phyloP scores from a whole-genome alignment of 1,140 invertebrate species.

The Nymphalis io region DNA sequence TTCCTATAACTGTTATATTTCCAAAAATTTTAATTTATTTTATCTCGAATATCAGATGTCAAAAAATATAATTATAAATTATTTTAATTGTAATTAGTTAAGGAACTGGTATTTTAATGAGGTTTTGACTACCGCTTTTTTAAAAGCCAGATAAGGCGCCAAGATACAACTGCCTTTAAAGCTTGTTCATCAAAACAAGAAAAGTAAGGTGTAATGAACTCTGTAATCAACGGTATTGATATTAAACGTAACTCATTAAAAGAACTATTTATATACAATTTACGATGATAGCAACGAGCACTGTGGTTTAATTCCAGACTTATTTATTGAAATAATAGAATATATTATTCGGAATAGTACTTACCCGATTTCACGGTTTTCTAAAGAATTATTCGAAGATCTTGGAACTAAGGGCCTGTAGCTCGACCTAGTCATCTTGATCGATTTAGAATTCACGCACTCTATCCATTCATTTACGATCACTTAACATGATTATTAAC shows the following conservation, averaged over 20 bases:
- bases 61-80: no score
- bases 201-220: slow-evolving; percentile 4
- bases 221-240: neutral
- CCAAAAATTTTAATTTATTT: no score
- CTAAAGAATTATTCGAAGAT: slow-evolving; percentile 67
- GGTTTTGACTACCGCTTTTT: neutral
- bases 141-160: neutral
- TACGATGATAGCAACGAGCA: neutral
- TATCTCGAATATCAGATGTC: no score
- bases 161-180: neutral
- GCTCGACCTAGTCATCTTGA: slow-evolving; percentile 69
- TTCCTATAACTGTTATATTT: no score
- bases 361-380: slow-evolving; percentile 66
- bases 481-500: slow-evolving; percentile 42
- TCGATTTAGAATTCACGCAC: slow-evolving; percentile 16
- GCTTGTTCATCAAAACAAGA: slow-evolving; percentile 2
- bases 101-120: neutral
- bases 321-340: slow-evolving; percentile 2
- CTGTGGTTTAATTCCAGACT: neutral
- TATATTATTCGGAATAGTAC: slow-evolving; percentile 29
- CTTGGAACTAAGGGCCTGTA: slow-evolving; percentile 70
- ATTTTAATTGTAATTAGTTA: neutral
- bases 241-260: neutral
- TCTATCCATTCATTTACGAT: slow-evolving; percentile 38
- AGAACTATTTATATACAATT: neutral